These are phyloP conservation scores for Galagoides demidoff DNA, from an alignment of 2,797 vertebrate genomes.

Conservation along the genomic window DNA sequence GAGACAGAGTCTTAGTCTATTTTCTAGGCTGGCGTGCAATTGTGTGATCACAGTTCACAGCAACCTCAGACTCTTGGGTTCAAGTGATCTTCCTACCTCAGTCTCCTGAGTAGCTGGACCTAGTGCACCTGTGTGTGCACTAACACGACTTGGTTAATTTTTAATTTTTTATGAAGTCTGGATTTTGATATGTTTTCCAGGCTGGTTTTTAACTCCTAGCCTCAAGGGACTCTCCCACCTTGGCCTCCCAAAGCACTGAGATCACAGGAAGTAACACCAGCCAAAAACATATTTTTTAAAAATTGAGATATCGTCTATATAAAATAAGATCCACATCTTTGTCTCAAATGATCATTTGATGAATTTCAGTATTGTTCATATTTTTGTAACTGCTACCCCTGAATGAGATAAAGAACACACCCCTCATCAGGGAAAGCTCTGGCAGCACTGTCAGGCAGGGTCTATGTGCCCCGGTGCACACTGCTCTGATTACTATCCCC, in stretches of 20 bases:
- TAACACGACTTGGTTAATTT: neutral
- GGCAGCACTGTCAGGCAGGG: accelerated
- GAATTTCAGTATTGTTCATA: neutral
- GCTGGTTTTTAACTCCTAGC: neutral
- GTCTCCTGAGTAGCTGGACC: neutral
- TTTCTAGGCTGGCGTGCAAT: neutral
- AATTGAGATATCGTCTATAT: neutral
- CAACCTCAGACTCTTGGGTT: neutral
- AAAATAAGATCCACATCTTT: neutral
- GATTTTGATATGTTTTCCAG: neutral
- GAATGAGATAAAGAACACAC: neutral
- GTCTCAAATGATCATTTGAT: neutral
- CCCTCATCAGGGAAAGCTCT: too few relatives aligned
- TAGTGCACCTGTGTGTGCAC: neutral
- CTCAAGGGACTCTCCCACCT: neutral
- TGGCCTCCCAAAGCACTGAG: neutral
- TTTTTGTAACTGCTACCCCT: neutral
- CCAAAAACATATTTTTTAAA: neutral
- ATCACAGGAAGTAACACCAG: neutral
- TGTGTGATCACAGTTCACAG: neutral
- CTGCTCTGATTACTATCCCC: too few relatives aligned
- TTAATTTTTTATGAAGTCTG: neutral
- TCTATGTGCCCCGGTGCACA: accelerated
- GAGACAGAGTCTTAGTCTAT: neutral
- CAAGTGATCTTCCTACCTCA: neutral